Evolutionary conservation across 1,140 invertebrate species (phyloP), one percentile per base, ranked within the genome.

Genomic region (Drosophila sp.): DNA sequence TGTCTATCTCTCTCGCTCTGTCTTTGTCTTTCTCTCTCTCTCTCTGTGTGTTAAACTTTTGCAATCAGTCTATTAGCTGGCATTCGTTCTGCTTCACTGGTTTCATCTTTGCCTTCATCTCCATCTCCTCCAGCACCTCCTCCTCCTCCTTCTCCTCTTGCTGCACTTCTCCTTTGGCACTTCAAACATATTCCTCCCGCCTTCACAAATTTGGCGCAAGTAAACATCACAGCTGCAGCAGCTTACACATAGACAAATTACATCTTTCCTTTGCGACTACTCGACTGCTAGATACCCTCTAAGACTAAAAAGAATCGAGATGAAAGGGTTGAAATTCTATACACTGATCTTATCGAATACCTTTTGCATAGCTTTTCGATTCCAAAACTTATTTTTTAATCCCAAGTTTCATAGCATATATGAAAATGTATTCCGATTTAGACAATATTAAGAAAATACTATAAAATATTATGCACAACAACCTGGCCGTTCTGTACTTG

Each of bases 31-130:
- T 33, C 32, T 29, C 8, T 55, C 1, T 56, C 17, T 62, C 33
- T 30, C 47, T 54, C 54, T 63, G 38, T 66, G 60, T 41, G 64
- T 79, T 66, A 76, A 87, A 76, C 63, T 82, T 87, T 72, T 73
- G 74, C 78, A 78, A 78, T 70, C 74, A 85, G 66, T 84, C 77
- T 80, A 85, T 85, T 77, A 72, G 80, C 76, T 72, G 41, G 67
- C 70, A 60, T 75, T 84, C 65, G 72, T 79, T 69, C 66, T 70
- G 66, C 74, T 61, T 72, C 75, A 72, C 61, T 77, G 68, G 57
- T 38, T 44, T 55, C 61, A 66, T 32, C 61, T 58, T 63, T 65
- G 78, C 79, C 54, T 60, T 29, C 58, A 38, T 38, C 11, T 32
- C 7, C 30, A 33, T 27, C 57, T 64, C 61, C 35, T 47, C 30